phyloP scores from a whole-genome alignment of 1,140 invertebrate genomes.

The Drosophila sturtevanti region DNA sequence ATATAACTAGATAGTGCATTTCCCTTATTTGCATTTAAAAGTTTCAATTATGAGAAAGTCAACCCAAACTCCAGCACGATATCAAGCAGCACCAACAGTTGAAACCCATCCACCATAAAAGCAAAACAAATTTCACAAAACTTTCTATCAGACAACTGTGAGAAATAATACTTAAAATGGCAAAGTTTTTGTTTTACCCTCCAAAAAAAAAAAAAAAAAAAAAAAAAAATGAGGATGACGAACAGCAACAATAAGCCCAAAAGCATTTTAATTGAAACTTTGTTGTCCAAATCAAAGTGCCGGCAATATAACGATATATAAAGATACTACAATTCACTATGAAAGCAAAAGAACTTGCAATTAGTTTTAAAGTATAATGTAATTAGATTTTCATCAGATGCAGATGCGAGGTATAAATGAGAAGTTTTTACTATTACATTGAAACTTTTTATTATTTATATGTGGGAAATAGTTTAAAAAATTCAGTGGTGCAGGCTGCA shows the following conservation, averaged over 20 bases:
- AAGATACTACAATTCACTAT: background rate
- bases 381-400: slow-evolving; percentile 52
- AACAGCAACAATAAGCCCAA: slow-evolving; percentile 8
- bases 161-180: slow-evolving; percentile 37
- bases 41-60: slow-evolving; percentile 26
- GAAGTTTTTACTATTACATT: no score
- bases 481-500: no score
- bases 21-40: slow-evolving; percentile 25
- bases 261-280: slow-evolving; percentile 63
- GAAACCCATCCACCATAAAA: background rate
- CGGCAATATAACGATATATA: slow-evolving; percentile 24
- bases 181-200: slow-evolving; percentile 28
- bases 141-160: slow-evolving; percentile 37
- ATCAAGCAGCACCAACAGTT: background rate
- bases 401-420: background rate
- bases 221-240: no score
- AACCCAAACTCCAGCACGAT: background rate
- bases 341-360: slow-evolving; percentile 26
- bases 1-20: slow-evolving; percentile 22
- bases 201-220: background rate
- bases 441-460: no score
- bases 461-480: no score
- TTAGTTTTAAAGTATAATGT: slow-evolving; percentile 56
- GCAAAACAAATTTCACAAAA: slow-evolving; percentile 49
- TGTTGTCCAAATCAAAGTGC: slow-evolving; percentile 26